Conservation (phyloP, 2,888 invertebrate genomes). For the Tanaodytes sp. region DNA sequence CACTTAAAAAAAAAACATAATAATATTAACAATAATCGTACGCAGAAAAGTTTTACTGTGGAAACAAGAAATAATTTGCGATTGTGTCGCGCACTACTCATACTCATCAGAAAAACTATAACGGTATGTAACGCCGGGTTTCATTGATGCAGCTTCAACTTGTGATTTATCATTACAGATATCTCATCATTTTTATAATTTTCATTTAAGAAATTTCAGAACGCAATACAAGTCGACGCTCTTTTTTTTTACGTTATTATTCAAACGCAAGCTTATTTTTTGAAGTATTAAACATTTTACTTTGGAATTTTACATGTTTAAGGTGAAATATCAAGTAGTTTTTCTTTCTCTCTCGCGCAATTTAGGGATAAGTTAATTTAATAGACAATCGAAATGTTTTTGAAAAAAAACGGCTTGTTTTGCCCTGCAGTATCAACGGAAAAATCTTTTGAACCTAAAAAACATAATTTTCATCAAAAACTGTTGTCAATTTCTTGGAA, state of each 20-base stretch:
- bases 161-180: slow-evolving; percentile 25
- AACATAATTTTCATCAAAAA: no score
- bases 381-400: no score
- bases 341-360: no score
- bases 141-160: slow-evolving; percentile 24
- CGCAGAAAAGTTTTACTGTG: slow-evolving; percentile 16
- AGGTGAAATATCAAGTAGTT: background rate
- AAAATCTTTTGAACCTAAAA: no score
- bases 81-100: slow-evolving; percentile 27
- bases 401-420: no score
- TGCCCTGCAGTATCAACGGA: no score
- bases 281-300: background rate
- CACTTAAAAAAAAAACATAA: slow-evolving; percentile 45
- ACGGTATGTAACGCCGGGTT: slow-evolving; percentile 25
- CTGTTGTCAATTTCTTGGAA: no score
- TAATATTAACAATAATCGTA: background rate
- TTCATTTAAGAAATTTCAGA: slow-evolving; percentile 8
- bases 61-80: slow-evolving; percentile 31
- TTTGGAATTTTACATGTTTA: slow-evolving; percentile 15
- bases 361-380: no score
- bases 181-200: slow-evolving; percentile 20
- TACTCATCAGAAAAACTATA: slow-evolving; percentile 31
- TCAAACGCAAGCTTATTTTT: slow-evolving; percentile 23
- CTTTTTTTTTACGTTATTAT: slow-evolving; percentile 12
- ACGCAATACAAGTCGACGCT: background rate